phyloP scores from a whole-genome alignment of 2,113 vertebrate genomes.

The Passer domesticus region DNA sequence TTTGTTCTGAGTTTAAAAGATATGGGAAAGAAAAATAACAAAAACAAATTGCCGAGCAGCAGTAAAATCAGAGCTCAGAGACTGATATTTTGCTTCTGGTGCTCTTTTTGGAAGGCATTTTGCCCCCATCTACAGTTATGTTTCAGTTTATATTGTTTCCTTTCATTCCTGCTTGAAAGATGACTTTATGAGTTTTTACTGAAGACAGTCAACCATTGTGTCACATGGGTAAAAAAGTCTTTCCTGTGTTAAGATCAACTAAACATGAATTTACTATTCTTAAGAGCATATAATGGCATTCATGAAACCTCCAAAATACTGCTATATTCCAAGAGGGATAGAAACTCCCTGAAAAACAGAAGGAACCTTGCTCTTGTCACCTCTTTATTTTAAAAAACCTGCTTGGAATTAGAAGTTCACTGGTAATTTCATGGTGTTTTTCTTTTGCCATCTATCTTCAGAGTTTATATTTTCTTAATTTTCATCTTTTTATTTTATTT shows the following conservation, averaged over 20 bases:
- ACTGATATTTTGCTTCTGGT: constrained; percentile 7
- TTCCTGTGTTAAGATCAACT: neutral
- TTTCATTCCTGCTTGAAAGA: neutral
- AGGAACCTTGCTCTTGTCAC: neutral
- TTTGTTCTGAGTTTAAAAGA: neutral
- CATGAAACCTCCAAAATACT: neutral
- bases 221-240: neutral
- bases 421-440: neutral
- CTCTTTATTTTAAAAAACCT: neutral
- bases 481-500: constrained; percentile 6
- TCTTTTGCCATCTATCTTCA: neutral
- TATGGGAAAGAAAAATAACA: neutral
- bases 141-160: neutral
- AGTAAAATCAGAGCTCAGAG: neutral
- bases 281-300: neutral
- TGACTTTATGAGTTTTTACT: neutral
- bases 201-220: neutral
- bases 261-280: neutral
- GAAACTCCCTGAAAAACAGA: neutral
- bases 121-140: neutral
- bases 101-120: neutral
- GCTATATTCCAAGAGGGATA: neutral
- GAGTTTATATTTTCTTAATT: constrained; percentile 9
- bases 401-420: neutral
- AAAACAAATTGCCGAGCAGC: neutral